Conservation (phyloP, 1,140 invertebrate species). For the Papilio dardanus region DNA sequence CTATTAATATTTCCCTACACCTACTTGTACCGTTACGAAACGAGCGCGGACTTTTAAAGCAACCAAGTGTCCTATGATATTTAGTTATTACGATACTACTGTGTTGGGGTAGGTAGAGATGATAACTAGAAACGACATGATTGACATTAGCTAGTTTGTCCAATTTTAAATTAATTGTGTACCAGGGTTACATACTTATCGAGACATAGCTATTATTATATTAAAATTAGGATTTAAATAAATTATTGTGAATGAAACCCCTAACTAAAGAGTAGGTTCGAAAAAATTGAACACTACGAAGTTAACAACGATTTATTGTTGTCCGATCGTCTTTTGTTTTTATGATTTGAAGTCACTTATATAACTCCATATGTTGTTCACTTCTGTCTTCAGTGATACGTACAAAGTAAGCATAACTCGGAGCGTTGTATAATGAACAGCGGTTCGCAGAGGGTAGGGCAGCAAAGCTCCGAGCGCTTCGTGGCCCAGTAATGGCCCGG, state of each 20-base stretch:
- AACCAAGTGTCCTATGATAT: slow-evolving; percentile 1
- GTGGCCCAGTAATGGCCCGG: slow-evolving; percentile 53
- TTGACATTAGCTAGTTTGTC: too few species aligned
- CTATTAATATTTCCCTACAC: slow-evolving; percentile 29
- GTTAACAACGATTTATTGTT: too few species aligned
- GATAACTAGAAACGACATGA: too few species aligned
- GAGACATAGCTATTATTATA: too few species aligned
- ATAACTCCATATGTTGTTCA: neutral
- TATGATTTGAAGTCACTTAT: neutral
- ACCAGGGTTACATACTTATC: too few species aligned
- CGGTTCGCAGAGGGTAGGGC: neutral
- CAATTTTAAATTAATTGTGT: too few species aligned
- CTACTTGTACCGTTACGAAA: slow-evolving; percentile 28
- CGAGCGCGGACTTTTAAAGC: slow-evolving; percentile 5
- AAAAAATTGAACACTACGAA: too few species aligned
- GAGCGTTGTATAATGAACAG: neutral
- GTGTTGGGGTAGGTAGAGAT: too few species aligned
- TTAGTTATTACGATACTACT: neutral
- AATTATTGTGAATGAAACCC: too few species aligned
- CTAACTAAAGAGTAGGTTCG: too few species aligned
- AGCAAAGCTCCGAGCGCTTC: slow-evolving; percentile 56
- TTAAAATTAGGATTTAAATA: too few species aligned
- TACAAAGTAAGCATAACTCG: slow-evolving; percentile 5
- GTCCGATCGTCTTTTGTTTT: neutral
- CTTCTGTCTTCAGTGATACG: neutral